A percentile compares a stretch with the other conserved stretches of the same genome.
Conservation (phyloP, 2,797 vertebrate genomes). For the Sebastes variabilis region DNA sequence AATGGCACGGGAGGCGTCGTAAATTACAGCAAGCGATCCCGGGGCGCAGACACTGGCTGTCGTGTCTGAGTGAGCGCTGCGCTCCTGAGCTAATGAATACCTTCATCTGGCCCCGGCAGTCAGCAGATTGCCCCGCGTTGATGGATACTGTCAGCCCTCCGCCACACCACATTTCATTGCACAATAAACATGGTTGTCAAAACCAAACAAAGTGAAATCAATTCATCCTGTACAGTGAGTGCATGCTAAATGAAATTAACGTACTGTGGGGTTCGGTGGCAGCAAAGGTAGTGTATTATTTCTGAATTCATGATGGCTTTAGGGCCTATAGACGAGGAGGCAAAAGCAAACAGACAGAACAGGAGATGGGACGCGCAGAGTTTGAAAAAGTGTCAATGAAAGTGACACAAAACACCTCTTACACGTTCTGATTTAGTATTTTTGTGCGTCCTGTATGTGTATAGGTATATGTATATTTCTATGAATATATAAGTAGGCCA, state of each 20-base stretch:
- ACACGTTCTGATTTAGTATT: constrained; percentile 3
- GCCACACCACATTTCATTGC: constrained; percentile 98
- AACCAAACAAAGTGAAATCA: constrained; percentile 99
- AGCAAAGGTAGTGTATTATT: constrained; percentile 91
- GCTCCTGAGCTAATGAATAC: constrained; percentile 97
- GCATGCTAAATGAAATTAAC: constrained; percentile 99
- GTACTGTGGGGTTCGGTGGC: constrained; percentile 86
- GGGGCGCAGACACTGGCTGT: constrained; percentile 88
- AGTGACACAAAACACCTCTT: constrained; percentile 2
- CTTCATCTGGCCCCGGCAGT: constrained; percentile 99
- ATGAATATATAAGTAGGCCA: not conserved
- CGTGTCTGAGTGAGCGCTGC: constrained; percentile 88
- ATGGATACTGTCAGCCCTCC: constrained; percentile 98
- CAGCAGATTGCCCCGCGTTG: constrained; percentile 96
- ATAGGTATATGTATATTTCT: not conserved
- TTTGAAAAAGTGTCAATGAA: constrained; percentile 7
- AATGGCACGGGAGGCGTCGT: constrained; percentile 90
- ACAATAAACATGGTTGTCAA: constrained; percentile 99
- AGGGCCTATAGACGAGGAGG: constrained; percentile 28
- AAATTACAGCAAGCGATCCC: constrained; percentile 92
- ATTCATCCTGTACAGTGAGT: constrained; percentile 98
- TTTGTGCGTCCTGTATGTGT: not conserved
- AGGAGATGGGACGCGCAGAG: not conserved
- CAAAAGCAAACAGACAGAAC: constrained; percentile 14
- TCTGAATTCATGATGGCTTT: constrained; percentile 81